Evolutionary conservation across 2,888 invertebrate species (phyloP).

Genomic region (Acleris laterana): DNA sequence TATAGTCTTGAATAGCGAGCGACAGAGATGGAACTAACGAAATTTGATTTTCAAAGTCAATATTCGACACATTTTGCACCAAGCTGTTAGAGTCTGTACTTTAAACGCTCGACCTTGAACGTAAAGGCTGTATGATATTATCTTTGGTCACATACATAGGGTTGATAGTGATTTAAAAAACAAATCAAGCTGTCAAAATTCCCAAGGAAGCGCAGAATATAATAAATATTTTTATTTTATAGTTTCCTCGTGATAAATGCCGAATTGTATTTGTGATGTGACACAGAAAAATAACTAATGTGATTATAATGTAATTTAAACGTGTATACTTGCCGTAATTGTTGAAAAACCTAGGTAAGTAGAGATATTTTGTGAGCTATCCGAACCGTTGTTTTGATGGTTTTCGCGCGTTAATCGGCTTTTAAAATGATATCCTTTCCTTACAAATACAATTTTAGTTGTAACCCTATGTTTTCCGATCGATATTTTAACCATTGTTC

Average conservation of each 20-base stretch:
- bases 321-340: conserved; percentile 4
- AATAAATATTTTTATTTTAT: conserved; percentile 36
- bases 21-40: no score
- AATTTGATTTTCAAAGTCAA: no score
- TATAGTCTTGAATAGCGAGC: no score
- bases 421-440: conserved; percentile 48
- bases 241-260: conserved; percentile 3
- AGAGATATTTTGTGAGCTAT: conserved; percentile 2
- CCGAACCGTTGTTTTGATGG: conserved; percentile 37
- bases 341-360: conserved; percentile 28
- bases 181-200: conserved; percentile 32
- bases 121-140: conserved; percentile 8
- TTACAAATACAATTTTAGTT: conserved; percentile 34
- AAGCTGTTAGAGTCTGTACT: no score
- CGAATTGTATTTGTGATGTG: conserved; percentile 13
- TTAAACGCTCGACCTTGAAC: conserved; percentile 6
- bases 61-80: no score
- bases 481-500: conserved; percentile 48
- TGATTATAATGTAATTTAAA: conserved; percentile 17
- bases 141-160: neutral
- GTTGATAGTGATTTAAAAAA: conserved; percentile 21
- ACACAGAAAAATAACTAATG: conserved; percentile 1
- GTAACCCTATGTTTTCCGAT: conserved; percentile 2
- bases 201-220: conserved; percentile 17
- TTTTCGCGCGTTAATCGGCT: conserved; percentile 59